Percentiles rank a stretch among this genome's conserved stretches.
These are phyloP conservation scores for Mactromeris polynyma DNA, from an alignment of 2,888 invertebrate genomes.

Conservation along the genomic window DNA sequence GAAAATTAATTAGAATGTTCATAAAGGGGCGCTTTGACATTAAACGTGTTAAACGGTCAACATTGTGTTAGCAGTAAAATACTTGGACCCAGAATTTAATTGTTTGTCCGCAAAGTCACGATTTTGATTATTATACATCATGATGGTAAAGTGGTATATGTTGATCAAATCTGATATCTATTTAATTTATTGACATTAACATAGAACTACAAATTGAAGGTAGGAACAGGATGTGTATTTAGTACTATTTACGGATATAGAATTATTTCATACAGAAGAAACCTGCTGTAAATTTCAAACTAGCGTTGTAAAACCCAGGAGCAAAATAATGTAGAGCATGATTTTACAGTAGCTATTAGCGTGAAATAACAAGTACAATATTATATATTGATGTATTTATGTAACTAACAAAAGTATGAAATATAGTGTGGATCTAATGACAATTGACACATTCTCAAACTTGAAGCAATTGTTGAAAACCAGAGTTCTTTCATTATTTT, in stretches of 20 bases:
- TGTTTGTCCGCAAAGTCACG: not conserved
- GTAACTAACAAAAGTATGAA: too few species aligned
- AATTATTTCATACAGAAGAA: too few species aligned
- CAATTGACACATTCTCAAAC: too few species aligned
- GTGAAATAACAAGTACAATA: too few species aligned
- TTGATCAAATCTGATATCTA: not conserved
- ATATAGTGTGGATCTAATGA: too few species aligned
- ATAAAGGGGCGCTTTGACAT: not conserved
- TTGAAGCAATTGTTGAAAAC: too few species aligned
- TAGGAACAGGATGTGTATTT: not conserved
- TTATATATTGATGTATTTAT: too few species aligned
- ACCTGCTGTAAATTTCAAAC: too few species aligned
- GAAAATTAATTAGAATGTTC: not conserved
- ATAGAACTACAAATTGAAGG: not conserved
- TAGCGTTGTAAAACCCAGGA: too few species aligned
- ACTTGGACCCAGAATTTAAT: not conserved
- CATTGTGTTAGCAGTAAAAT: not conserved
- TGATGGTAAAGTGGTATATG: not conserved
- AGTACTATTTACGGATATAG: not conserved
- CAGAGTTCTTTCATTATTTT: too few species aligned
- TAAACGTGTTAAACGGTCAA: not conserved
- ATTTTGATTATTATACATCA: not conserved
- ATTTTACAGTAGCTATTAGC: too few species aligned
- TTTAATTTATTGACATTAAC: not conserved
- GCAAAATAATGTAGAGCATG: too few species aligned